Percentiles rank a stretch among this genome's conserved stretches.
Evolutionary conservation across 2,113 vertebrate species (phyloP).

Genomic region (Neopipo cinnamomea): DNA sequence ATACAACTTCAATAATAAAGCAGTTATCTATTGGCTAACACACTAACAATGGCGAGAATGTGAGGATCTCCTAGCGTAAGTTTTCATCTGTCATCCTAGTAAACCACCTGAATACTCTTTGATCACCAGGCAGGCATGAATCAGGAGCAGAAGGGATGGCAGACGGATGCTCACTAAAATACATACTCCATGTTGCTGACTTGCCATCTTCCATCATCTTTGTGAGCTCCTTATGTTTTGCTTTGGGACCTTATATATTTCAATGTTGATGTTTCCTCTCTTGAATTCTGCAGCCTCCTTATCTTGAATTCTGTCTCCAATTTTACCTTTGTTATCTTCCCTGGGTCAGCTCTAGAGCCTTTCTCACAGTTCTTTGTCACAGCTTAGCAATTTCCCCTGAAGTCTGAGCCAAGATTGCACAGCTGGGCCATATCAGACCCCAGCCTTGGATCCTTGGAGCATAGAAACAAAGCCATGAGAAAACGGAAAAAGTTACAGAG

Average conservation of each 20-base stretch:
- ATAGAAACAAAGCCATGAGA: neutral
- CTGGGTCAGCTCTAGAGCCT: neutral
- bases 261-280: neutral
- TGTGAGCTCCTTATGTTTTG: neutral
- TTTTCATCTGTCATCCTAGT: neutral
- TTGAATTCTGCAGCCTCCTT: neutral
- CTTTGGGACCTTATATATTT: neutral
- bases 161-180: neutral
- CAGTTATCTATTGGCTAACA: neutral
- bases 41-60: accelerated
- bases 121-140: neutral
- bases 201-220: neutral
- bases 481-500: neutral
- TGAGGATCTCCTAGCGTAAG: neutral
- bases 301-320: neutral
- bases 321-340: neutral
- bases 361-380: neutral
- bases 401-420: neutral
- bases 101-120: neutral
- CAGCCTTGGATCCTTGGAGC: neutral
- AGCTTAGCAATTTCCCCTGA: neutral
- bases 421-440: neutral
- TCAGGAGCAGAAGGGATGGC: neutral
- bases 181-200: neutral
- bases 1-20: neutral